These are phyloP conservation scores for Neodiprion fabricii DNA, from an alignment of 1,140 invertebrate species.

Conservation along the genomic window DNA sequence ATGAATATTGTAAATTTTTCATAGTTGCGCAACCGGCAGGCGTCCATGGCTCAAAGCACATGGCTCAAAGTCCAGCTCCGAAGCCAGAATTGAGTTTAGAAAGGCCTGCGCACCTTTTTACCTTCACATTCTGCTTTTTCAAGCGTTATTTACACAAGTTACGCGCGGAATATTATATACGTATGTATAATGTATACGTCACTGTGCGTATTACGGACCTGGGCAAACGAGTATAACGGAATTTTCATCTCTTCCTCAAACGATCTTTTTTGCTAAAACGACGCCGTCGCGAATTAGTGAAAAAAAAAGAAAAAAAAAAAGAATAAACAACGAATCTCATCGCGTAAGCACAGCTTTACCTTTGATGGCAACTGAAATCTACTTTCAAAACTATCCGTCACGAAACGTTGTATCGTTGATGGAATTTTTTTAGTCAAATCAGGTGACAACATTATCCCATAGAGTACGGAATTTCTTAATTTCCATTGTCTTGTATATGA, in stretches of 20 bases:
- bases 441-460: no score
- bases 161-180: not conserved
- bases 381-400: no score
- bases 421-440: no score
- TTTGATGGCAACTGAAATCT: no score
- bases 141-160: not conserved
- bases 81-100: conserved; percentile 5
- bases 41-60: not conserved
- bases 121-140: not conserved
- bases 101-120: not conserved
- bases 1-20: not conserved
- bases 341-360: no score
- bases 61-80: not conserved
- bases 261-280: not conserved
- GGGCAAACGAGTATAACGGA: not conserved
- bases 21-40: not conserved
- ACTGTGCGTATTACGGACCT: not conserved
- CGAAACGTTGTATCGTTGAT: no score
- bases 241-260: not conserved
- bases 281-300: no score
- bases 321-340: no score
- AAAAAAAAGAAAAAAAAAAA: no score
- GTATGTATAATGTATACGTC: not conserved
- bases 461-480: no score
- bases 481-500: no score